These are phyloP conservation scores for Hirundo rustica DNA, from an alignment of 2,797 vertebrate genomes.

Conservation along the genomic window DNA sequence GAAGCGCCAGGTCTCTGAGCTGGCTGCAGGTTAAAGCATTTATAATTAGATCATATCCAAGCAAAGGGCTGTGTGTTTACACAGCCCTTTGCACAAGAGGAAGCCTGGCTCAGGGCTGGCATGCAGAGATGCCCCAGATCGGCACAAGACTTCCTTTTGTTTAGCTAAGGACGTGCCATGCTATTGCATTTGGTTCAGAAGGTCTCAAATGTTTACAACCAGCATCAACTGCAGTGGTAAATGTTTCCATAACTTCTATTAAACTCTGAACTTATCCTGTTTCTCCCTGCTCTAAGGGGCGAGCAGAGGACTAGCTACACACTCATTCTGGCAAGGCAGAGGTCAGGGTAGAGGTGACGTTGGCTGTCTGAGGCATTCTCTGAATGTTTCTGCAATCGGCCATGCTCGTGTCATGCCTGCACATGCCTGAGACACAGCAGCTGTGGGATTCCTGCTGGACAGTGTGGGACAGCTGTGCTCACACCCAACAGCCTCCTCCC, in stretches of 20 bases:
- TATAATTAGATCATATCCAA: not conserved
- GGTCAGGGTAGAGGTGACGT: not conserved
- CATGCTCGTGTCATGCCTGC: not conserved
- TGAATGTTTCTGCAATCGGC: not conserved
- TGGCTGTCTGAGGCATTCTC: conserved; percentile 38
- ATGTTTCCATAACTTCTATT: conserved; percentile 30
- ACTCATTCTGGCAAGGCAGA: not conserved
- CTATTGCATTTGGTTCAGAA: conserved; percentile 17
- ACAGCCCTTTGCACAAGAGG: not conserved
- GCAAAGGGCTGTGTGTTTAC: not conserved
- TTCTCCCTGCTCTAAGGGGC: not conserved
- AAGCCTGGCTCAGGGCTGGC: not conserved
- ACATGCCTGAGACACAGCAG: conserved; percentile 18
- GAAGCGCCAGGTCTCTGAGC: not conserved
- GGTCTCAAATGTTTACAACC: conserved; percentile 43
- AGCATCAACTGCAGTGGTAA: not conserved
- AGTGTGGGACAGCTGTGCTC: not conserved
- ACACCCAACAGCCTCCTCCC: not conserved
- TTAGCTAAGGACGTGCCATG: not conserved
- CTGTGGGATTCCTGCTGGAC: conserved; percentile 8
- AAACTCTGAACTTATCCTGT: conserved; percentile 29
- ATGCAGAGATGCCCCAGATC: not conserved
- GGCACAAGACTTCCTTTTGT: not conserved
- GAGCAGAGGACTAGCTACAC: not conserved
- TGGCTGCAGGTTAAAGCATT: not conserved